Evolutionary conservation across 2,113 vertebrate species (phyloP).

Genomic region (Rhabdomys dilectus): DNA sequence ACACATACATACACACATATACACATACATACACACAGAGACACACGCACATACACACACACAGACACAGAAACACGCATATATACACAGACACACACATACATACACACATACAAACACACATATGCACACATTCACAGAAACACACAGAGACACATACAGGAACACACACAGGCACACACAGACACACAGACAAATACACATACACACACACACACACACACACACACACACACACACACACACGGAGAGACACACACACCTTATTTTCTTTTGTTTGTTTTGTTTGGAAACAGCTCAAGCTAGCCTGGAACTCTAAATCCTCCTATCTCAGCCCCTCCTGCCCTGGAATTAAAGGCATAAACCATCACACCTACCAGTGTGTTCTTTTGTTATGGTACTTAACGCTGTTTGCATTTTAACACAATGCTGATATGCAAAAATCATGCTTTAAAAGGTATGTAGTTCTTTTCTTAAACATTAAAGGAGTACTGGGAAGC

Average conservation of each 20-base stretch:
- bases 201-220: background rate
- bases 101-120: too few species aligned
- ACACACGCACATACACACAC: too few species aligned
- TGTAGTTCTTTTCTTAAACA: background rate
- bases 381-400: conserved; percentile 16
- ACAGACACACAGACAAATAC: background rate
- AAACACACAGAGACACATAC: too few species aligned
- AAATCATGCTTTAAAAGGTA: background rate
- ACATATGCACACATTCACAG: background rate
- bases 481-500: background rate
- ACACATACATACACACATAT: background rate
- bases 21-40: too few species aligned
- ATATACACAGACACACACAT: too few species aligned
- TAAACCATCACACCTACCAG: background rate
- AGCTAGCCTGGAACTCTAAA: background rate
- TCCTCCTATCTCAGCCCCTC: background rate
- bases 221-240: too few species aligned
- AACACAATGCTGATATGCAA: conserved; percentile 11
- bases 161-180: too few species aligned
- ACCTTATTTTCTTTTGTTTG: background rate
- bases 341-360: background rate
- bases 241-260: background rate
- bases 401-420: conserved; percentile 55
- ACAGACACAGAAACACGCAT: too few species aligned
- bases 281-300: background rate